phyloP scores from a whole-genome alignment of 1,140 invertebrate genomes.

The Myzus persicae region DNA sequence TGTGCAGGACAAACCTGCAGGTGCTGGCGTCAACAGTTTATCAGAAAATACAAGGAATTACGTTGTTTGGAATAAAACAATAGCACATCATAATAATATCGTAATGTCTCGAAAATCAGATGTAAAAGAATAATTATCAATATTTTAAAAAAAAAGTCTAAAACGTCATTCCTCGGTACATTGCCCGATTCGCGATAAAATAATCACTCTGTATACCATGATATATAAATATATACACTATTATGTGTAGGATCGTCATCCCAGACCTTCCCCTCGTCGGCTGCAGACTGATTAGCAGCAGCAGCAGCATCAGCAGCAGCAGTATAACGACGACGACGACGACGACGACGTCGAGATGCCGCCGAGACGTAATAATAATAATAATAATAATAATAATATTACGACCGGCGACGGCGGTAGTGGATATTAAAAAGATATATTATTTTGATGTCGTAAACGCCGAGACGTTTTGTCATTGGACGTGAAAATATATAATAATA shows the following conservation, averaged over 20 bases:
- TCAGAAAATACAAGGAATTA: not conserved
- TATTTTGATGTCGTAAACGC: constrained; percentile 10
- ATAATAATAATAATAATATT: constrained; percentile 17
- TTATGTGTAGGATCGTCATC: not conserved
- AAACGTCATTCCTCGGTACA: not conserved
- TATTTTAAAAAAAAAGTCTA: not conserved
- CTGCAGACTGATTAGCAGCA: not conserved
- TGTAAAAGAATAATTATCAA: not conserved
- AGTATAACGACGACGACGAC: too few relatives aligned
- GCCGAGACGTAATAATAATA: not conserved
- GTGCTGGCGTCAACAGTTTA: too few relatives aligned
- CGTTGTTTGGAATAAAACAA: not conserved
- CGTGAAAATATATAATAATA: not conserved
- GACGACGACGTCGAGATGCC: not conserved
- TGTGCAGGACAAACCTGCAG: too few relatives aligned
- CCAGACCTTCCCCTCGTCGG: not conserved
- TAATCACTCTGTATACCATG: not conserved
- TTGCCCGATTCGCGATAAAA: not conserved
- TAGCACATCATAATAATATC: too few relatives aligned
- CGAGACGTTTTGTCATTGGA: constrained; percentile 12
- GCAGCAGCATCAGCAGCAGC: not conserved
- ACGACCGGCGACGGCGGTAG: not conserved
- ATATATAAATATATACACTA: not conserved
- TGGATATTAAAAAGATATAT: constrained; percentile 19
- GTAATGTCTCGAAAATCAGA: not conserved